Base-by-base conservation (phyloP, 2,888 invertebrate genomes). In the Carcina quercana region DNA sequence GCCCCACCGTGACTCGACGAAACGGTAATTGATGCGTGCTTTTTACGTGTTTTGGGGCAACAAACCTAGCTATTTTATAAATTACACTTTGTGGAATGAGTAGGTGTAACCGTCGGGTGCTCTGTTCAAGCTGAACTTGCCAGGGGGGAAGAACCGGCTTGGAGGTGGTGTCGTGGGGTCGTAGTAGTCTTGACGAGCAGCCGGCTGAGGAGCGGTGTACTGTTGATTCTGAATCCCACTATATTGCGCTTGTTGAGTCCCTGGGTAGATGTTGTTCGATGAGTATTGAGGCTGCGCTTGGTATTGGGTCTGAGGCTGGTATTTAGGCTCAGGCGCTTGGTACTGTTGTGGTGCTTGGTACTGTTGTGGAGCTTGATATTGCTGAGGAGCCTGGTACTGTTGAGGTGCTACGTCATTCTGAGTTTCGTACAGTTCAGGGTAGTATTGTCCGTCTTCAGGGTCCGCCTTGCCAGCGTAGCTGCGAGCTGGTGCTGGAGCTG, bases 71-170 rank as follows among this genome's bases (percentile, higher is more conserved):
- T 54, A 54, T 49, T 57, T 45, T 53, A 53, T 59, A 61, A 59
- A 61, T 63, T 83, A 83, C 56, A 79, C 82, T 76, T 83, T 92
- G 82, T 91, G 92, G 86, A 94, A 94, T 47, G 90, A 92, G 79
- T 93, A 95, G 56, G 93, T 92, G 84, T 90, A 95, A 58, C 95
- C 95, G 61, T 95, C 95, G 22, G 94, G 94, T 37, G 93, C 93
- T 62, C 95, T 87, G 85, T 94, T 94, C 50, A 95, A 86, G 50
- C 90, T 91, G 56, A 95, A 87, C 73, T 94, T 94, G 47, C 95
- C 95, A 15, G 94, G 94, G 31, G 93, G 94, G 66, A 91, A 91
- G 84, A 93, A 93, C 52, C 91, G 87, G 56, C 88, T 87, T 12
- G 93, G 91, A 15, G 88, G 80, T 40, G 87, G 91, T 32, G 93